phyloP scores from a whole-genome alignment of 2,797 vertebrate genomes.

The Hoplostethus mediterraneus region DNA sequence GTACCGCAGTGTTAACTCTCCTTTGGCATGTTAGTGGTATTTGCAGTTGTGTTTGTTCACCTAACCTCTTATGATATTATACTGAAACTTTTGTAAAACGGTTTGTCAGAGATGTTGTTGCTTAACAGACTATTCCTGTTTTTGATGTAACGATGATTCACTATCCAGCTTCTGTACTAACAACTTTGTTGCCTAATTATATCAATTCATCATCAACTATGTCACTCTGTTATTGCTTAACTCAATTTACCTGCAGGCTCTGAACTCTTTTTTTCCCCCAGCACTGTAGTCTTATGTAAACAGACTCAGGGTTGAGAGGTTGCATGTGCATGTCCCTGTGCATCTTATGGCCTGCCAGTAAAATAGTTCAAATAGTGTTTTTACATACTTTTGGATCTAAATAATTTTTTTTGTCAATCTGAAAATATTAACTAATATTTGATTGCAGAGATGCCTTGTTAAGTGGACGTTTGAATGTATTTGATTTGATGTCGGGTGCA shows the following conservation, averaged over 20 bases:
- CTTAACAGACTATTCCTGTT: slow-evolving; percentile 46
- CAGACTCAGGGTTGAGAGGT: slow-evolving; percentile 36
- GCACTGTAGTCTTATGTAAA: slow-evolving; percentile 47
- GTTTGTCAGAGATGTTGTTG: slow-evolving; percentile 18
- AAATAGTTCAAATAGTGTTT: slow-evolving; percentile 31
- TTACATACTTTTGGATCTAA: slow-evolving; percentile 21
- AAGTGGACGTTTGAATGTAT: slow-evolving; percentile 63
- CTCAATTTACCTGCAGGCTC: slow-evolving; percentile 47
- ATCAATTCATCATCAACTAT: slow-evolving; percentile 58
- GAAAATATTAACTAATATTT: slow-evolving; percentile 21
- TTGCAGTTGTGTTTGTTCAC: slow-evolving; percentile 5
- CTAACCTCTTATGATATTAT: slow-evolving; percentile 25
- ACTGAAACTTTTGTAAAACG: slow-evolving; percentile 21
- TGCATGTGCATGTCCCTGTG: slow-evolving; percentile 45
- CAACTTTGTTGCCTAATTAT: slow-evolving; percentile 58
- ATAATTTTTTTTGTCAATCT: slow-evolving; percentile 22
- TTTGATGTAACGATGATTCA: slow-evolving; percentile 33
- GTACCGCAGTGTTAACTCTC: slow-evolving; percentile 4
- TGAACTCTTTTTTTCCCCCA: slow-evolving; percentile 45
- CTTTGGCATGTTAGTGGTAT: slow-evolving; percentile 5
- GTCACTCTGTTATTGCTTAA: slow-evolving; percentile 59
- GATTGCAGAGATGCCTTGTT: slow-evolving; percentile 29
- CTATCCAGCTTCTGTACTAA: slow-evolving; percentile 47
- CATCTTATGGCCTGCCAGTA: slow-evolving; percentile 30
- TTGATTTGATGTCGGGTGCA: slow-evolving; percentile 8